Evolutionary conservation across 2,113 vertebrate species (phyloP).

Genomic region (Pholis gunnellus): DNA sequence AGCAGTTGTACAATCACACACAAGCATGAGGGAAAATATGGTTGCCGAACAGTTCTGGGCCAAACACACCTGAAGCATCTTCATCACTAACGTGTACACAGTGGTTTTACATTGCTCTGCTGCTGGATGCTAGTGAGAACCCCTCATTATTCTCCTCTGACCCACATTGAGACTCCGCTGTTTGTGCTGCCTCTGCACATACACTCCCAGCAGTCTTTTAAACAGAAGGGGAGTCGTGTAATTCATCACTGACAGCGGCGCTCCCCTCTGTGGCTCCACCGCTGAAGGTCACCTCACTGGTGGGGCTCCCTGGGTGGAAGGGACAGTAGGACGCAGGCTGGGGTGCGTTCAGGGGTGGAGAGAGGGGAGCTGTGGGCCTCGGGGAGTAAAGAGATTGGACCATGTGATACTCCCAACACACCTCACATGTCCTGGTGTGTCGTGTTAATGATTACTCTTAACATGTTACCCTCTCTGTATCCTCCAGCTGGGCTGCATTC

Average conservation of each 20-base stretch:
- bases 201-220: slow-evolving; percentile 58
- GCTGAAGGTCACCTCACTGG: slow-evolving; percentile 69
- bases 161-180: slow-evolving; percentile 52
- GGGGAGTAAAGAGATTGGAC: slow-evolving; percentile 23
- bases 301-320: slow-evolving; percentile 60
- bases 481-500: slow-evolving; percentile 88
- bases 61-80: slow-evolving; percentile 25
- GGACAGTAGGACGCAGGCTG: slow-evolving; percentile 50
- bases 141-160: slow-evolving; percentile 74
- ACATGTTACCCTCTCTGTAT: slow-evolving; percentile 29
- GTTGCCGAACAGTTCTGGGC: background rate
- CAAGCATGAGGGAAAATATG: background rate
- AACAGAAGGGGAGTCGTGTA: slow-evolving; percentile 52
- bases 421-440: slow-evolving; percentile 52
- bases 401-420: slow-evolving; percentile 30
- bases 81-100: slow-evolving; percentile 9
- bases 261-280: slow-evolving; percentile 48
- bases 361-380: background rate
- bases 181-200: slow-evolving; percentile 67
- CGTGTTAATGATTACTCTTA: slow-evolving; percentile 37
- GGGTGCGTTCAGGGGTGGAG: slow-evolving; percentile 6
- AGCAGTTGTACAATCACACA: background rate
- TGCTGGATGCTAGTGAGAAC: slow-evolving; percentile 31
- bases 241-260: slow-evolving; percentile 78
- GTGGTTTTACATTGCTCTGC: slow-evolving; percentile 5